Evolutionary conservation across 2,888 invertebrate species (phyloP), one percentile per base, ranked within the genome.

Genomic region (Shargacucullia verbasci): DNA sequence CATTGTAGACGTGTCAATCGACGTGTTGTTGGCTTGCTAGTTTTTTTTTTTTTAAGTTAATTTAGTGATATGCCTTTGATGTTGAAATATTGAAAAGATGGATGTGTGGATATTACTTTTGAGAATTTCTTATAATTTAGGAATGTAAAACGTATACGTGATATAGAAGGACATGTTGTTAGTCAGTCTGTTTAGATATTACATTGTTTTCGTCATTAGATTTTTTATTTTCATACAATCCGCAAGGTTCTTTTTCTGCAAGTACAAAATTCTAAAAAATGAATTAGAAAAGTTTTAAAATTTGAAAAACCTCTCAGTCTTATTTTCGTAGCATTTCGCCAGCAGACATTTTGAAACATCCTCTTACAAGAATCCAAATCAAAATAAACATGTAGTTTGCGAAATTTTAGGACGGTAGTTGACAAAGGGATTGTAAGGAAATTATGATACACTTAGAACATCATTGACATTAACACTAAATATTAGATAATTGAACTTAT

Each of bases 241-340:
- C 69, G 63, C 70, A 72, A 65, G 58, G 59, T 72, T 62, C 49
- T 43, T 38, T 33, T 52, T 60, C 63, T 63, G 73, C 63, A 74
- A 57, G 75, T 81, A 81, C 73, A 82, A 85, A 81, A 81, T 78
- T 84, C 68, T 84, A 83, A 80, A 85, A 85, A 86, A 83, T 81
- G 79, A 84, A 81, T 83, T 90, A 91, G 87, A 92, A 91, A 91
- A 90, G 82, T 89, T 85, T 80, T 86, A 90, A 90, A 87, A 85
- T 82, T 84, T 85, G 78, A 86, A 85, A 88, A 86, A 85, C 79
- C 82, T 82, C 75, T 92, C 92, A 92, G 92, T 92, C 92, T 92
- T 92, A 85, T 88, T 78, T 57, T 82, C 78, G 83, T 85, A 87
- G 82, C 80, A 83, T 60, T 29, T 70, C 63, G 79, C 73, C 78